Evolutionary conservation across 2,888 invertebrate genomes (phyloP), one percentile per base, ranked within the genome.

Genomic region (Drosophila mercatorum): DNA sequence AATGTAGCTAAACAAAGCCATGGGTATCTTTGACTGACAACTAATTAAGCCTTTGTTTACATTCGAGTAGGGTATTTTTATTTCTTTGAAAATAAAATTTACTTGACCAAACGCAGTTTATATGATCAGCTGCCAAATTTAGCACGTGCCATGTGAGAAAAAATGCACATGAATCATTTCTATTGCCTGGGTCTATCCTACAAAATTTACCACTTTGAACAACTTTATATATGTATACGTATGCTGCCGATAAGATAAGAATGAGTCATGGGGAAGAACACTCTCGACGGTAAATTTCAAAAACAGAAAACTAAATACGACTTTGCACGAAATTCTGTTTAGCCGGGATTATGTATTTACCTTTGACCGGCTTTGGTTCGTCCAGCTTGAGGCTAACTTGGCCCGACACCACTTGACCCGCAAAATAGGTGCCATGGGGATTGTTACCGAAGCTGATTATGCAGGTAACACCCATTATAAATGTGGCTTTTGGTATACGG

Each of bases 381-480:
- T 91, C 90, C 65, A 89, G 62, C 8, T 81, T 82, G 1, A 91
- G 51, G 5, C 81, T 85, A 12, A 92, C 75, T 49, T 75, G 79
- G 5, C 91, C 90, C 22, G 81, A 78, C 7, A 92, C 57, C 3
- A 84, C 81, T 78, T 92, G 92, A 3, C 93, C 93, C 38, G 90
- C 88, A 58, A 90, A 92, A 64, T 83, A 93, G 4, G 88, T 89
- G n/a, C 91, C 91, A 63, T 89, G 68, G 5, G 90, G 83, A 87
- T 91, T 92, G 62, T 91, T 86, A 72, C 92, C 91, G 58, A 92
- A 92, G 5, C 84, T 81, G 64, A 93, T 91, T 73, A 91, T 80
- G 61, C 91, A 91, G n/a, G 67, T 85, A 28, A 91, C 88, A 65
- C 78, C 83, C 92, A 91, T 91, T 66, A 41, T 74, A 36, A 14